Evolutionary conservation across 2,797 vertebrate species (phyloP), one percentile per base, ranked within the genome.

Genomic region (Chelonia mydas): DNA sequence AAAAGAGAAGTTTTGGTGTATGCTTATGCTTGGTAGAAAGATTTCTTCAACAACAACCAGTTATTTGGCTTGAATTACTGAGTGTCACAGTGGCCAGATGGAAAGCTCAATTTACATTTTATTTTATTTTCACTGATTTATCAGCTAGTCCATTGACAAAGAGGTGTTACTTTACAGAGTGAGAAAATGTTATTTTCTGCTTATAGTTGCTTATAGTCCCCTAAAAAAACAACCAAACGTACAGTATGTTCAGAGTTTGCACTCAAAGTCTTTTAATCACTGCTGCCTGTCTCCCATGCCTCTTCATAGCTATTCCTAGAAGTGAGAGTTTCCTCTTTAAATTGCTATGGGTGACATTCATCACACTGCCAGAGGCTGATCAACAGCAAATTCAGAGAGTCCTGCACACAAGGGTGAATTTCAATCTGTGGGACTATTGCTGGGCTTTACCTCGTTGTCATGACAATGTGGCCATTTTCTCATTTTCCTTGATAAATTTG

Each of bases 141-240:
- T 97, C 97, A 98, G 78, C 90, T 97, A 92, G 94, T 98, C 87
- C 93, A 97, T 96, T 98, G 97, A 98, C 96, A 97, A 98, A 97
- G 92, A 98, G 80, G 93, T 98, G 97, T 97, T 96, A 98, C 88
- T 98, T 97, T 95, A 92, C 53, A 65, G 86, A 98, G 96, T 94
- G 96, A 98, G 95, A 98, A 97, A 97, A 97, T 87, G 93, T 96
- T 97, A 97, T 98, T 98, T 98, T 98, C 93, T 98, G 86, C 95
- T 97, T 91, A 92, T 90, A 95, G 78, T 85, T 98, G 87, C 92
- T 90, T 96, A 94, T 72, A 72, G 37, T 11, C 9, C 5, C 9
- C 17, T 4, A 68, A 91, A 94, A 97, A 97, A 97, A 94, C n/a
- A 84, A 89, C 84, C 61, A 84, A 11, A 97, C 81, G 86, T 96